These are phyloP conservation scores for Prosopocoilus inquinatus DNA, from an alignment of 2,888 invertebrate species.

Conservation along the genomic window DNA sequence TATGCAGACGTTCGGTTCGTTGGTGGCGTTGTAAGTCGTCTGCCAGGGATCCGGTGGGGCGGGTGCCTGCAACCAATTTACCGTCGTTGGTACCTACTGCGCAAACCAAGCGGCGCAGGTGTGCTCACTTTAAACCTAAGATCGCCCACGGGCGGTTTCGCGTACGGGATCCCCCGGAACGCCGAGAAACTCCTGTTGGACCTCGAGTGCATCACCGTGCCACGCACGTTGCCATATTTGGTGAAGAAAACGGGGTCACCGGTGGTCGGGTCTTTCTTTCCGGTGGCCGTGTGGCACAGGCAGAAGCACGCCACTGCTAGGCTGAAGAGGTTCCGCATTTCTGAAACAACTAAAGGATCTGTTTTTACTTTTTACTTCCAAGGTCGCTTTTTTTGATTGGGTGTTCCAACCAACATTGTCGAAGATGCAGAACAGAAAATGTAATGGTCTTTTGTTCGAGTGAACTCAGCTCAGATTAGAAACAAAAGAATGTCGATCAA, in stretches of 20 bases:
- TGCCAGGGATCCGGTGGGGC: slow-evolving; percentile 36
- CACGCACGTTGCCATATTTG: slow-evolving; percentile 27
- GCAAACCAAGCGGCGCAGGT: not conserved
- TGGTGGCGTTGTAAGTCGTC: slow-evolving; percentile 38
- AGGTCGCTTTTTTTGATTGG: no score
- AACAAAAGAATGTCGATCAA: no score
- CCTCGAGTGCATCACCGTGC: slow-evolving; percentile 23
- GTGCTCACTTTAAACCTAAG: slow-evolving; percentile 33
- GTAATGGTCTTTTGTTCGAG: no score
- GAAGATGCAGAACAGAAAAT: no score
- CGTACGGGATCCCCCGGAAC: slow-evolving; percentile 36
- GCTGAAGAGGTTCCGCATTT: no score
- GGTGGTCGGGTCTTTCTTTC: not conserved
- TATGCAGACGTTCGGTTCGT: slow-evolving; percentile 46
- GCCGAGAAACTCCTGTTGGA: slow-evolving; percentile 26
- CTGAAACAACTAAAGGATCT: not conserved
- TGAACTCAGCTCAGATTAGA: no score
- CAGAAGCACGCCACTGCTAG: no score
- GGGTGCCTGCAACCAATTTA: slow-evolving; percentile 32
- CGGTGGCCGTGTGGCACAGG: no score
- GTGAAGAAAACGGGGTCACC: slow-evolving; percentile 20
- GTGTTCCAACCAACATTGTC: no score
- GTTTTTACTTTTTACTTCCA: no score
- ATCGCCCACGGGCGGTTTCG: slow-evolving; percentile 33
- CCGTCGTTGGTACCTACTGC: not conserved